Percentiles rank a stretch among this genome's conserved stretches.
These are phyloP conservation scores for Arrhopalites spinosus DNA, from an alignment of 2,888 invertebrate species.

Conservation along the genomic window DNA sequence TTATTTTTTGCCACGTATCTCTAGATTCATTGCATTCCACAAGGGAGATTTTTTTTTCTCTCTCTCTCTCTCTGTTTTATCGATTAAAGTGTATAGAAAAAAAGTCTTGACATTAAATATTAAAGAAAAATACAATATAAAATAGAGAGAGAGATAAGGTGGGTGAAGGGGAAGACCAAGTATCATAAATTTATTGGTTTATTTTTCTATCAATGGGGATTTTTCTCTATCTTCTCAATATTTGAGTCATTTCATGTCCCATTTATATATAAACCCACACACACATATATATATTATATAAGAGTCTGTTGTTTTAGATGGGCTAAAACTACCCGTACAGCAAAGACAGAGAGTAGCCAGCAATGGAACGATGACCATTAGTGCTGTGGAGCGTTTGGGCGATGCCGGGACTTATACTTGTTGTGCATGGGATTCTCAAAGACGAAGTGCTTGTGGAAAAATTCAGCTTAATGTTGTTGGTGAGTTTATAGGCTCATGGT, in stretches of 20 bases:
- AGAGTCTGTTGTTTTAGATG: slow-evolving; percentile 14
- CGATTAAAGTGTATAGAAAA: too few species aligned
- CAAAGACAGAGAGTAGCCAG: slow-evolving; percentile 48
- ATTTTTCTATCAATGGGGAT: background rate
- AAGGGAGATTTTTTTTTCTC: background rate
- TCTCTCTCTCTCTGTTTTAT: background rate
- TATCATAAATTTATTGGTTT: background rate
- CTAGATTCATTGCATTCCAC: background rate
- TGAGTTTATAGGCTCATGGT: slow-evolving; percentile 60
- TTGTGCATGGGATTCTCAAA: slow-evolving; percentile 77
- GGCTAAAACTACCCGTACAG: slow-evolving; percentile 53
- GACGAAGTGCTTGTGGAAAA: slow-evolving; percentile 73
- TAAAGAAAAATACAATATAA: background rate
- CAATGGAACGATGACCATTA: slow-evolving; percentile 76
- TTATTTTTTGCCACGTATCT: background rate
- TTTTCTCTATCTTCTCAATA: background rate
- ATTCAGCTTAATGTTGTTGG: slow-evolving; percentile 79
- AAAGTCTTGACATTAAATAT: slow-evolving; percentile 19
- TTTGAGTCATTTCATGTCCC: too few species aligned
- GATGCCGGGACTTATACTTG: slow-evolving; percentile 82
- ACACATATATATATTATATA: background rate
- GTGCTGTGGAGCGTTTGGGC: slow-evolving; percentile 73
- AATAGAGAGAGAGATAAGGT: too few species aligned
- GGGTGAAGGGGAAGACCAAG: too few species aligned
- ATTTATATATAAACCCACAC: background rate